Percentiles rank a stretch among this genome's conserved stretches.
phyloP scores from a whole-genome alignment of 2,888 invertebrate genomes.

The Pheosia gnoma region DNA sequence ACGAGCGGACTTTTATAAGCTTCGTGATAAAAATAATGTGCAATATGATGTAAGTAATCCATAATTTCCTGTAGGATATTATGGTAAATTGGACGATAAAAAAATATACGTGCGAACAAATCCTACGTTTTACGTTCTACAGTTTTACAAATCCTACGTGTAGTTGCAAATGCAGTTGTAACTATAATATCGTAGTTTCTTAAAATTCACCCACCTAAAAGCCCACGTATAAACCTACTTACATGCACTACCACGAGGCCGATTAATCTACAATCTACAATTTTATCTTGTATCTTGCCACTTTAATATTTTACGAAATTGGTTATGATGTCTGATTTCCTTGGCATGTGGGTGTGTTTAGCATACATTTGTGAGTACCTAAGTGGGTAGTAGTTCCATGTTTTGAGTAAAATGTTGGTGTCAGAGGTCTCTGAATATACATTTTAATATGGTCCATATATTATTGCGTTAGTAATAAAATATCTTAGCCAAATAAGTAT shows the following conservation, averaged over 20 bases:
- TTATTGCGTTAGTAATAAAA: no score
- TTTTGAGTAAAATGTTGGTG: not conserved
- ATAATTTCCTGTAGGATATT: no score
- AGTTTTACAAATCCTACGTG: not conserved
- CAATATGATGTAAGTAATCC: not conserved
- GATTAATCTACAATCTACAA: not conserved
- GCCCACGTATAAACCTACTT: constrained; percentile 4
- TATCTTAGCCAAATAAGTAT: no score
- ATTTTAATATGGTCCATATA: no score
- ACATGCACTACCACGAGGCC: not conserved
- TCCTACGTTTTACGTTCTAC: no score
- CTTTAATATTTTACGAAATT: constrained; percentile 2
- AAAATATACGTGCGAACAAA: no score
- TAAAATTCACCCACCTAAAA: constrained; percentile 3
- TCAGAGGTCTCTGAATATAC: no score
- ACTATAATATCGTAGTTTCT: not conserved
- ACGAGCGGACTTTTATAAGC: not conserved
- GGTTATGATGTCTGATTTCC: not conserved
- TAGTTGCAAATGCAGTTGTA: not conserved
- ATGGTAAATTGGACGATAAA: no score
- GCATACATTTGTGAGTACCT: not conserved
- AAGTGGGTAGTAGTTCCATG: not conserved
- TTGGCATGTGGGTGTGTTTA: not conserved
- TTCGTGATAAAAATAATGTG: not conserved
- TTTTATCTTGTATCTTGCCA: not conserved